A percentile compares a stretch with the other conserved stretches of the same genome.
phyloP scores from a whole-genome alignment of 2,797 vertebrate genomes.

The Gallinago solitaria region DNA sequence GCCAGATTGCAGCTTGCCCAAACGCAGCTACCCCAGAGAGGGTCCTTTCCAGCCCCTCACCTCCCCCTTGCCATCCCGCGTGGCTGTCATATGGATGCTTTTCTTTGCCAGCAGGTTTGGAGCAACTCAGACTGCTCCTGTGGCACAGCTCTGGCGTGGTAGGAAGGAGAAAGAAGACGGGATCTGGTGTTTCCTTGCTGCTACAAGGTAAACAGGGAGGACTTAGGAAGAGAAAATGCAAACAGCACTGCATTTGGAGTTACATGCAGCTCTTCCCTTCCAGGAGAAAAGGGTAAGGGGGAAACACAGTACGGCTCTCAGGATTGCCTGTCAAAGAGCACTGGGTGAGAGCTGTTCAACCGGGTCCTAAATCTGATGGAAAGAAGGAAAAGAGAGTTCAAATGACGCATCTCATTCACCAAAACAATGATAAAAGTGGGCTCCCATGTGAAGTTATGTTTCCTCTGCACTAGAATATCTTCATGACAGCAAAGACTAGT shows the following conservation, averaged over 20 bases:
- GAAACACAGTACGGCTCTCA: neutral
- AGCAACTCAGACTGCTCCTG: neutral
- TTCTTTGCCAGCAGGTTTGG: neutral
- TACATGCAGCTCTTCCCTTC: neutral
- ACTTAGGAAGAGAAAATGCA: neutral
- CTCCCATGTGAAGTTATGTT: neutral
- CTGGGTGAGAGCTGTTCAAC: neutral
- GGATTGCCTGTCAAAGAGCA: neutral
- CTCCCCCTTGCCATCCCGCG: neutral
- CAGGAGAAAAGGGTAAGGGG: neutral
- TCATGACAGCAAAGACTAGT: neutral
- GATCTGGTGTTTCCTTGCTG: neutral
- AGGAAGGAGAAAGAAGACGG: neutral
- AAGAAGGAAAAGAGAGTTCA: neutral
- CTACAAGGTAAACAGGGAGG: neutral
- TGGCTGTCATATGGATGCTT: neutral
- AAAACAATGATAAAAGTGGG: neutral
- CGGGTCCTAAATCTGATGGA: neutral
- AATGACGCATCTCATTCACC: neutral
- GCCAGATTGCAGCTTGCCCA: neutral
- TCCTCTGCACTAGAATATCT: neutral
- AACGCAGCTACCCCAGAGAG: neutral
- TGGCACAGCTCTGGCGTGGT: rapidly evolving
- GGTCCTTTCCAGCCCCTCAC: neutral
- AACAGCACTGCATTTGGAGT: neutral